Evolutionary conservation across 2,113 vertebrate genomes (phyloP), one percentile per base, ranked within the genome.

Genomic region (Psilopsiagon aurifrons): DNA sequence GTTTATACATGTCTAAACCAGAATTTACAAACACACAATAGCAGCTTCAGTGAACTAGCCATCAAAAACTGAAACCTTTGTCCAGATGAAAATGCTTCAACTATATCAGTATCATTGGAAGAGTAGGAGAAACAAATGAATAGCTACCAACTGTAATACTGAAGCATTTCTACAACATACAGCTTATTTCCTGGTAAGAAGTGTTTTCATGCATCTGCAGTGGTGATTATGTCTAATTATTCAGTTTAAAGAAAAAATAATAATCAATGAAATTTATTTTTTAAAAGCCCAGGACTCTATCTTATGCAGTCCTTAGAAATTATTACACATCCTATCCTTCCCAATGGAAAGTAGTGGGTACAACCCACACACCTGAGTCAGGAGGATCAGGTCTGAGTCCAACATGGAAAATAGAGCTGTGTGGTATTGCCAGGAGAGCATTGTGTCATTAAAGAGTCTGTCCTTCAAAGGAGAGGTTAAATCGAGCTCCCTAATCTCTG

Each of bases 381-480:
- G 70, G 54, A 68, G 29, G 66, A 74, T 77, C 64, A 47, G 27
- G 27, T 64, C 57, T 25, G 70, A 85, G 62, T 66, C 82, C 78
- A 54, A 35, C 11, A 16, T n/a, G 57, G 49, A 33, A 88, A 92
- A 87, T 24, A 39, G 31, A 24, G 41, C 70, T 35, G 31, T 33
- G 75, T 44, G 74, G 35, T 59, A 76, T 41, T 13, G 4, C 62
- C 44, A 41, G 69, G 27, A 71, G 31, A 95, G 33, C 3, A 0
- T 67, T 77, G 57, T 33, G 13, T 79, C 62, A 57, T 52, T 63
- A 66, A 52, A 80, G 70, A 82, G 59, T 22, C 75, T 83, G 47
- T 92, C 80, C 86, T 84, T 95, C 88, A 86, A 70, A 68, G 57
- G 51, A 83, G 67, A 92, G 64, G 74, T 86, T 96, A 94, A 95